A percentile compares a stretch with the other conserved stretches of the same genome.
Conservation (phyloP, 2,797 vertebrate genomes). For the Muscicapa comitata region DNA sequence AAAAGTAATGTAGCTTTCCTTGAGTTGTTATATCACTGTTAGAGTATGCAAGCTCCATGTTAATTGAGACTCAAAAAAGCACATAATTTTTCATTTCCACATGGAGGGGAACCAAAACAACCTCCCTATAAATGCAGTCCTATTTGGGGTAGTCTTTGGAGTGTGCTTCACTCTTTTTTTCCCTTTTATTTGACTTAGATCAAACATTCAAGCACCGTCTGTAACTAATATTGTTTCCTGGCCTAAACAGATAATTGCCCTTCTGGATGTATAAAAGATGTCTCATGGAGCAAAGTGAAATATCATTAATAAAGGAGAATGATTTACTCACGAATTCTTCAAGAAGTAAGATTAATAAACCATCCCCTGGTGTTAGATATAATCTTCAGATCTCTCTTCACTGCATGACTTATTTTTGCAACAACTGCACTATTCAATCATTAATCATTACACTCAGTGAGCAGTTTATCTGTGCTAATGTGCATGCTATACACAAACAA, state of each 20-base stretch:
- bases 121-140: not conserved
- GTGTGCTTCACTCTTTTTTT: not conserved
- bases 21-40: not conserved
- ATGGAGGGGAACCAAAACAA: not conserved
- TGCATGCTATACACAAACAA: conserved; percentile 70
- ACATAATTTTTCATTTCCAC: not conserved
- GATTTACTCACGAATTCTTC: conserved; percentile 96
- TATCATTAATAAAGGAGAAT: conserved; percentile 96
- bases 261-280: conserved; percentile 99
- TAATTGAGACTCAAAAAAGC: conserved; percentile 8
- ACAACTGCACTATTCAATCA: conserved; percentile 76
- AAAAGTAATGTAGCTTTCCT: not conserved
- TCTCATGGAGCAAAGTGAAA: conserved; percentile 92
- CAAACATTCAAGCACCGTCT: conserved; percentile 62
- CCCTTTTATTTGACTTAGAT: conserved; percentile 47
- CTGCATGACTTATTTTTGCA: conserved; percentile 78
- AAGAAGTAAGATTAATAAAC: conserved; percentile 96
- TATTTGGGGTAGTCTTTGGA: conserved; percentile 31
- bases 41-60: not conserved
- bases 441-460: conserved; percentile 72
- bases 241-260: conserved; percentile 99
- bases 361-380: conserved; percentile 89
- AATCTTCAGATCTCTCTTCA: conserved; percentile 81
- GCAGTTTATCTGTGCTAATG: conserved; percentile 77
- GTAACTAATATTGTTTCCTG: conserved; percentile 88